Base-by-base conservation (phyloP, 2,113 vertebrate genomes). In the Etheostoma spectabile region DNA sequence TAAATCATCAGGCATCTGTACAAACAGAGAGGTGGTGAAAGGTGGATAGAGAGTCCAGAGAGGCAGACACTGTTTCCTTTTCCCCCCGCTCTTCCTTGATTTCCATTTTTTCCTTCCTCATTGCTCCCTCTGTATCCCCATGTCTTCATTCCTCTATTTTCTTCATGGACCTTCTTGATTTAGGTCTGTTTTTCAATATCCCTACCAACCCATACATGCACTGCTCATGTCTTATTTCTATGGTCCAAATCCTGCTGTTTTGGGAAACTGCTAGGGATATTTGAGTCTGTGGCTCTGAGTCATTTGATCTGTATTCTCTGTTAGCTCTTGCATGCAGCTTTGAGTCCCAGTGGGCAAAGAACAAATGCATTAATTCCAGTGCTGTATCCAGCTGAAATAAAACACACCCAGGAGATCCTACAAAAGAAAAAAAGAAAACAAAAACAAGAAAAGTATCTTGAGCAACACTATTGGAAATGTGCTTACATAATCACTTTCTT, bases 1-100 rank as follows among this genome's bases (percentile, higher is more conserved):
- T 91, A 93, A 93, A 92, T 88, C 64, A 63, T 76, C 77, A 66
- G 3, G 80, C 91, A 94, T 92, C 92, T 94, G 91, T 84, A 90
- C 79, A 92, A 94, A 93, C 85, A 94, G 60, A 74, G 68, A 76
- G 80, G 67, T 85, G 78, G 3, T 84, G 86, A 89, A 86, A 88
- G 77, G 75, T 77, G 65, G 74, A 0, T 18, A 55, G 38, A 83
- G 73, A 57, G 22, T 5, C 2, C 67, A 66, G 22, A 10, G 21
- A 73, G 60, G 15, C 56, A 66, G 65, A 78, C 30, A 42, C 14
- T 68, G 67, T 86, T 84, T 85, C 60, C 68, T 67, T 18, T 79
- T 16, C 61, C 65, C 38, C 49, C 56, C 33, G 35, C 19, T 74
- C 15, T 53, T 45, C 4, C 30, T 77, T 83, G 59, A 33, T 83